These are phyloP conservation scores for Cydia splendana DNA, from an alignment of 1,140 invertebrate species.

Conservation along the genomic window DNA sequence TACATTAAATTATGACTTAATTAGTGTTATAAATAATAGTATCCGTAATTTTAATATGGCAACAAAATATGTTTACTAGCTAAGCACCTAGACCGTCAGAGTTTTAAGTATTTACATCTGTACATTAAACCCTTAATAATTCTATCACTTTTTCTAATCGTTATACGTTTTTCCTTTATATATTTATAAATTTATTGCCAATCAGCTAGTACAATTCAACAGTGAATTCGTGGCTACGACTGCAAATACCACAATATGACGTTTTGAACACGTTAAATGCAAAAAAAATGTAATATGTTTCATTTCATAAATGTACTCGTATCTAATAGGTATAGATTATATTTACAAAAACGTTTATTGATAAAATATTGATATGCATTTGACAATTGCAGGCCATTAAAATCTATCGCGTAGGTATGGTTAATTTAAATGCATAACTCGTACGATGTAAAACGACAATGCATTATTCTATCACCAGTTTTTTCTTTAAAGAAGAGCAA, in stretches of 20 bases:
- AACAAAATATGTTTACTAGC: conserved; percentile 76
- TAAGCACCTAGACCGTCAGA: conserved; percentile 76
- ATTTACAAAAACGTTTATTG: conserved; percentile 66
- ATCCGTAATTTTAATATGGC: conserved; percentile 77
- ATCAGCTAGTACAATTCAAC: conserved; percentile 65
- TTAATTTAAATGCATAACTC: conserved; percentile 38
- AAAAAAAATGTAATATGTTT: conserved; percentile 53
- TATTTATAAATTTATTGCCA: conserved; percentile 67
- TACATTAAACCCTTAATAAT: conserved; percentile 60
- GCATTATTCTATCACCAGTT: neutral
- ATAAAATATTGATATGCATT: conserved; percentile 70
- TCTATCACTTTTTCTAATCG: conserved; percentile 61
- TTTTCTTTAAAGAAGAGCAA: neutral
- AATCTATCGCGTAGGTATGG: conserved; percentile 27
- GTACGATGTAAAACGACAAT: neutral
- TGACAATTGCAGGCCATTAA: conserved; percentile 53
- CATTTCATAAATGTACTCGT: conserved; percentile 46
- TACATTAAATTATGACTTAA: conserved; percentile 75
- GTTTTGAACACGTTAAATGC: conserved; percentile 50
- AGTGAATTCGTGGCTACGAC: conserved; percentile 35
- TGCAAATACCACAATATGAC: neutral
- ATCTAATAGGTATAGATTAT: conserved; percentile 51
- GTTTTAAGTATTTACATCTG: conserved; percentile 73
- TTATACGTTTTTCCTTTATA: conserved; percentile 50
- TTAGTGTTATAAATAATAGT: conserved; percentile 75